A percentile compares a stretch with the other conserved stretches of the same genome.
These are phyloP conservation scores for Aphaenogaster ashmeadi DNA, from an alignment of 1,140 invertebrate species.

Conservation along the genomic window DNA sequence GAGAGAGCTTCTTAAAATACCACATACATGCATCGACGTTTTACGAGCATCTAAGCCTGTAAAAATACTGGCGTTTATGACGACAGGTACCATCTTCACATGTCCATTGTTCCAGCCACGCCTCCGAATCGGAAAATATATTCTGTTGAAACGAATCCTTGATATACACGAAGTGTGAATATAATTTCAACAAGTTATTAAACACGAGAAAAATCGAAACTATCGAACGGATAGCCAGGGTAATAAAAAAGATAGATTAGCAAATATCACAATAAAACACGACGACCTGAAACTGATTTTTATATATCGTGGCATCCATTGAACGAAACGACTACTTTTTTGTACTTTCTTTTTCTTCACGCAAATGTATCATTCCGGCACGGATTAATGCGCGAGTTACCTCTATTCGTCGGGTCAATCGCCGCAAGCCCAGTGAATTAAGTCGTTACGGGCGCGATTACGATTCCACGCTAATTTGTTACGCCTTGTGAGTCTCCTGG, in stretches of 20 bases:
- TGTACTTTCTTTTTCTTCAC: background rate
- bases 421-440: conserved; percentile 24
- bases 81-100: conserved; percentile 64
- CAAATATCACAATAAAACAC: background rate
- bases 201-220: background rate
- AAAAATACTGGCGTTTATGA: conserved; percentile 71
- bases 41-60: conserved; percentile 72
- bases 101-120: conserved; percentile 72
- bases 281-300: background rate
- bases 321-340: background rate
- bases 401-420: conserved; percentile 25
- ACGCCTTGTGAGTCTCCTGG: conserved; percentile 9
- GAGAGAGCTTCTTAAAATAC: background rate
- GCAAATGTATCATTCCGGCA: background rate
- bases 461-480: conserved; percentile 42
- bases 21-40: conserved; percentile 45
- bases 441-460: conserved; percentile 31
- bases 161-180: conserved; percentile 4
- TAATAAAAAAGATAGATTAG: background rate
- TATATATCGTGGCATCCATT: background rate
- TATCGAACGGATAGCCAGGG: background rate
- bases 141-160: conserved; percentile 45
- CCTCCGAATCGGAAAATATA: conserved; percentile 64
- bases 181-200: conserved; percentile 20
- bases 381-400: background rate